Base-by-base conservation (phyloP, 2,888 invertebrate genomes). In the Andrena chrysosceles region DNA sequence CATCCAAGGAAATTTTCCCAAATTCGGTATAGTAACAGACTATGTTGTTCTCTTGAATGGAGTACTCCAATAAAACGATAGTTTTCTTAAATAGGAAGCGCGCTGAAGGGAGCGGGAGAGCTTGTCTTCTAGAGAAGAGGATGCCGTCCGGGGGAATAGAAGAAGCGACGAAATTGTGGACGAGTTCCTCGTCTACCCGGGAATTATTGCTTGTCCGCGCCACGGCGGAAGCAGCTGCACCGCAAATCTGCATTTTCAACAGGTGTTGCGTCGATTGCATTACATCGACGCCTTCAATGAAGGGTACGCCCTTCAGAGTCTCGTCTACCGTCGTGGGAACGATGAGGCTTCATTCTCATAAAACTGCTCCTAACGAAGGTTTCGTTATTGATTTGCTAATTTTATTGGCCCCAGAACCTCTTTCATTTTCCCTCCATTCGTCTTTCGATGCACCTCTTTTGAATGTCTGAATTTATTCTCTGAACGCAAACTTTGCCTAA, bases 171-270 rank as follows among this genome's bases (percentile, higher is more conserved):
- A 84, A 88, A 87, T 88, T 87, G 81, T 77, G 81, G 84, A 85
- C 85, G 79, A 77, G 84, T 83, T 82, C 78, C 81, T 52, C 78
- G 64, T 82, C 79, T 77, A 79, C 77, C 49, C 71, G 72, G 52
- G 86, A 89, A 89, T 89, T 87, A 89, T 89, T 86, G 79, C 84
- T 86, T 82, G 83, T 79, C 78, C 79, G 83, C 69, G 73, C 76
- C 83, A 26, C 56, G 82, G 83, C 89, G 90, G 90, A 91, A 90
- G 81, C 91, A 91, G 91, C 91, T 91, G 90, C 87, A 56, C 74
- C 72, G 81, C 79, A 88, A 86, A 90, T 91, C 86, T 91, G 86
- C 90, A 90, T 90, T 91, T 89, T 89, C 88, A 87, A 89, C 91
- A 91, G 91, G 91, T 91, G 91, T 83, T 88, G 79, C 86, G 79